These are phyloP conservation scores for Tenthredo livida DNA, from an alignment of 2,888 invertebrate genomes.

Conservation along the genomic window DNA sequence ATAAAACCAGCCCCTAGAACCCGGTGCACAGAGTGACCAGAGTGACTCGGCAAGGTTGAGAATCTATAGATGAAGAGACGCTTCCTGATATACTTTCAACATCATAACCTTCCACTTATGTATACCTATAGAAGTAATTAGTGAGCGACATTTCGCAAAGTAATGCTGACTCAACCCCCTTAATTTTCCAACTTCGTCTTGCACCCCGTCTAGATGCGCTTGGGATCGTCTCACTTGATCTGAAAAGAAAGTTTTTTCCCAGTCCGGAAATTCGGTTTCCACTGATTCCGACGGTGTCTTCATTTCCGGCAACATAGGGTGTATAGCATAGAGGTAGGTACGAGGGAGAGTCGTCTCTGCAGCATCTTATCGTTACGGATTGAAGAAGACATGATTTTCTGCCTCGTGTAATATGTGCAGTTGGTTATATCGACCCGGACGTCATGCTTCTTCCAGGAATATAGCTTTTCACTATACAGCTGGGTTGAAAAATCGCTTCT, in stretches of 20 bases:
- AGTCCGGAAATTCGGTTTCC: constrained; percentile 39
- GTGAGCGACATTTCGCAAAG: not conserved
- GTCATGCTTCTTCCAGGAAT: not conserved
- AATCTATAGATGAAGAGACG: not conserved
- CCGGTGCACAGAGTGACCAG: too few species aligned
- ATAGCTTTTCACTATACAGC: not conserved
- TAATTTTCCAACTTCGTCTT: not conserved
- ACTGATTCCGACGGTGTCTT: constrained; percentile 37
- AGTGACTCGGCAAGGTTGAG: not conserved
- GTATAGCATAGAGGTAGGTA: not conserved
- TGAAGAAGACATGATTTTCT: constrained; percentile 10
- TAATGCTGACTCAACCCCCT: not conserved
- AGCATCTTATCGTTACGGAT: not conserved
- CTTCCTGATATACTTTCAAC: not conserved
- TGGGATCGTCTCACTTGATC: constrained; percentile 25
- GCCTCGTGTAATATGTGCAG: not conserved
- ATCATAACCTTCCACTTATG: not conserved
- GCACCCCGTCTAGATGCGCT: not conserved
- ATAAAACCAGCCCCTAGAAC: not conserved
- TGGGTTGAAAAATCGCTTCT: not conserved
- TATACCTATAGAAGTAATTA: not conserved
- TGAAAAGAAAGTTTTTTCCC: not conserved
- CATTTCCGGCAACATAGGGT: constrained; percentile 17
- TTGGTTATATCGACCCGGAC: not conserved
- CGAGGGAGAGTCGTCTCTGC: not conserved